Base-by-base conservation (phyloP, 2,113 vertebrate genomes). In the Nipponia nippon region DNA sequence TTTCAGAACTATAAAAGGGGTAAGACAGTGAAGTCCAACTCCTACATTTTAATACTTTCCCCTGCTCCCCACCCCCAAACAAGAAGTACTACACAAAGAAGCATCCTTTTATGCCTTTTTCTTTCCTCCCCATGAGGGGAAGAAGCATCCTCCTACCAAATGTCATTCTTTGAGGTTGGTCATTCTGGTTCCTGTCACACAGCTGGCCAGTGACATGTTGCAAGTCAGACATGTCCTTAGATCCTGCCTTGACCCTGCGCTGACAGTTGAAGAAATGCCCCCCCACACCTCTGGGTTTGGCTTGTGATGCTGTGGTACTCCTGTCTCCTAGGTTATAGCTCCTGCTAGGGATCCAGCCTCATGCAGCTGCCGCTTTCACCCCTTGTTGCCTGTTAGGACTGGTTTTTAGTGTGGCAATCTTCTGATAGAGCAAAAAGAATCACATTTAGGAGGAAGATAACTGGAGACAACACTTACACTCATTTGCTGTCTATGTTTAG, bases 151-250 rank as follows among this genome's bases (percentile, higher is more conserved):
- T 83, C 34, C 58, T 53, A 72, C 44, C 61, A 88, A 93, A 95
- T 69, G 50, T 63, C 78, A 94, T 85, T 89, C 76, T 91, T 23
- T 42, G 47, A 93, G 88, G 59, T 5, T 92, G 85, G 65, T 67
- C 93, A 78, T 85, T 96, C 85, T 59, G 27, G 52, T 80, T 92
- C 56, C 55, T 63, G 73, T 94, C 91, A 89, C 87, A 83, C 89
- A 96, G 59, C 82, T 71, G 94, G 62, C 55, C 89, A 83, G 58
- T 50, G 83, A 92, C 62, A 93, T 2, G 7, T 8, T 92, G 69
- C 61, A 52, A 69, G 80, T 52, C 55, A 77, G 67, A 75, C 7
- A 15, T 27, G 44, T 83, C 80, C 15, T 86, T 87, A 82, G 80
- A 58, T 93, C 69, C 40, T 72, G 77, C 61, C 77, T 92, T 87